Conservation (phyloP, 2,113 vertebrate species). For the Muntiacus reevesi region DNA sequence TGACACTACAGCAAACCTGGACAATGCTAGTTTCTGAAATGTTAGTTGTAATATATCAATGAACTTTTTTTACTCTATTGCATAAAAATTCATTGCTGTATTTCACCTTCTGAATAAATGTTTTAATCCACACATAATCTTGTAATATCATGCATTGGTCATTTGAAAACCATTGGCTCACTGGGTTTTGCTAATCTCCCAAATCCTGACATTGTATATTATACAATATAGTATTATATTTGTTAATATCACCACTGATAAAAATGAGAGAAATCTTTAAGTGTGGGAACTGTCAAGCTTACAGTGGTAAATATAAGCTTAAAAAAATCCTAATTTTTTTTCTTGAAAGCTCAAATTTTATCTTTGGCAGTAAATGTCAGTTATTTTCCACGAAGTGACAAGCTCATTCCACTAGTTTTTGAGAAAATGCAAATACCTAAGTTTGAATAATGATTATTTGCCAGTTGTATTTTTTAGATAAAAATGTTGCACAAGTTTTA, state of each 20-base stretch:
- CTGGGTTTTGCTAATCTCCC: neutral
- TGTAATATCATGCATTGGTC: neutral
- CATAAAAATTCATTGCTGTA: neutral
- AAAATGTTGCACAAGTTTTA: neutral
- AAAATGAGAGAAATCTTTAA: neutral
- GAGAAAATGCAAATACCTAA: neutral
- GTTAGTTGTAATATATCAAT: neutral
- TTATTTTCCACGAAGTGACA: neutral
- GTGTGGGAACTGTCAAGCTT: neutral
- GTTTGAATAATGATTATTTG: neutral
- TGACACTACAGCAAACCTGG: neutral
- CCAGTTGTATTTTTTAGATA: neutral
- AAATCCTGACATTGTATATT: neutral
- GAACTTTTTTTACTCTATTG: neutral
- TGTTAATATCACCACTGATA: neutral
- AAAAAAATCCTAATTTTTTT: neutral
- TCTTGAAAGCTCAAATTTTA: neutral
- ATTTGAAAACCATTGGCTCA: neutral
- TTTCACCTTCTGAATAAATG: neutral
- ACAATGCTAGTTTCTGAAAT: neutral
- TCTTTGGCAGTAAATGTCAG: neutral
- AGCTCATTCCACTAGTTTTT: neutral
- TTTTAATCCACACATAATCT: neutral
- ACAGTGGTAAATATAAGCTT: neutral
- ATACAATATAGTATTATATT: neutral